Evolutionary conservation across 2,113 vertebrate species (phyloP), one percentile per base, ranked within the genome.

Genomic region (Lepus europaeus): DNA sequence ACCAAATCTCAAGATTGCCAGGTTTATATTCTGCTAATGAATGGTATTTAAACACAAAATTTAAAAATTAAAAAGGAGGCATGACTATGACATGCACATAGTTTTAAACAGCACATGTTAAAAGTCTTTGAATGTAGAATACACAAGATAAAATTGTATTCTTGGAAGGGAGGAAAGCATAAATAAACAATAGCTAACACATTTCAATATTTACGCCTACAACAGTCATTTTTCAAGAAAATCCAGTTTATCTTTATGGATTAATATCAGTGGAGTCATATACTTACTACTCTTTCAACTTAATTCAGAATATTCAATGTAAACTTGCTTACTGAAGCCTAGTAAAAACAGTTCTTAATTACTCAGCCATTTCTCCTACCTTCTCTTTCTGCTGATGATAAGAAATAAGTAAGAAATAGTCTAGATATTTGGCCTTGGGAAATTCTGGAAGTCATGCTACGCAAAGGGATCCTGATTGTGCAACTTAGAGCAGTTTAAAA

Each of bases 1-100:
- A 66, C 11, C 45, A 16, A 53, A 82, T n/a, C 19, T 64, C 79
- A 96, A 66, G 20, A 9, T 9, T 45, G 39, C 51, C 88, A 91
- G 79, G 20, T 39, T 83, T 63, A 77, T 90, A 80, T 36, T 87
- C 78, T n/a, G 49, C 12, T 29, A 90, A 87, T 14, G 64, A 93
- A 89, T 51, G 14, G 17, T 11, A 93, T 82, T 90, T 92, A 49
- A 66, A 86, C 91, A 25, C 10, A 83, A 66, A 90, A 92, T 36
- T 70, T 27, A 76, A 45, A 93, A 87, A 10, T 5, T 59, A 80
- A 87, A 79, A 68, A 59, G 6, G 90, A 39, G 16, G 1, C 49
- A 36, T 68, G 13, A 91, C 25, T 3, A 79, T 39, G 33, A n/a
- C 0, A 89, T 9, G 25, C 33, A 68, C 1, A 31, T 31, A 88